Percentiles rank a stretch among this genome's conserved stretches.
Evolutionary conservation across 2,113 vertebrate genomes (phyloP).

Genomic region (Athene cunicularia): DNA sequence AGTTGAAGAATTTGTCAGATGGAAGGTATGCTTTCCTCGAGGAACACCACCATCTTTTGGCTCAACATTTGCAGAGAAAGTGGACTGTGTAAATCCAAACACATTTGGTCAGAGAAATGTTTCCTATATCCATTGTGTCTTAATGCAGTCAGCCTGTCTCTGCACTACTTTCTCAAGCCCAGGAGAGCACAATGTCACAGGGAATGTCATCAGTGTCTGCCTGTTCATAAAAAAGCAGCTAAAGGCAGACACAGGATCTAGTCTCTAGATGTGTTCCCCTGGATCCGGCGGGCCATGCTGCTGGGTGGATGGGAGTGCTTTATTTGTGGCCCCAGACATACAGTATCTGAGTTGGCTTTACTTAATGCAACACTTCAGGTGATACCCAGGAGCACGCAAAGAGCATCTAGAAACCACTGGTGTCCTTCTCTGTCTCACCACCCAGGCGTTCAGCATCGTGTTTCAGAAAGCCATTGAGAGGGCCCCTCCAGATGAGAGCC

Average conservation of each 20-base stretch:
- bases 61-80: neutral
- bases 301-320: neutral
- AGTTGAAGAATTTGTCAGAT: neutral
- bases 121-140: neutral
- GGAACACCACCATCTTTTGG: neutral
- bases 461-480: conserved; percentile 91
- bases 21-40: neutral
- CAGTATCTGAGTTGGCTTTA: neutral
- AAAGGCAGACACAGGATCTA: neutral
- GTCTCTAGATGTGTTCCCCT: neutral
- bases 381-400: neutral
- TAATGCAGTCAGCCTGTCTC: neutral
- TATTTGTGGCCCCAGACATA: neutral
- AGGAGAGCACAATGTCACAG: neutral
- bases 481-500: conserved; percentile 77
- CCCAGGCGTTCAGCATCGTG: conserved; percentile 88
- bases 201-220: neutral
- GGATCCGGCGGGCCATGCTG: neutral
- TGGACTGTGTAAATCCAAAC: neutral
- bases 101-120: neutral
- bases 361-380: neutral
- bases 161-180: neutral
- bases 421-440: neutral
- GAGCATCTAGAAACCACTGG: fast-evolving
- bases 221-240: neutral